These are phyloP conservation scores for Actinernus sp. DNA, from an alignment of 92 coral and sea anemone genomes.

Conservation along the genomic window DNA sequence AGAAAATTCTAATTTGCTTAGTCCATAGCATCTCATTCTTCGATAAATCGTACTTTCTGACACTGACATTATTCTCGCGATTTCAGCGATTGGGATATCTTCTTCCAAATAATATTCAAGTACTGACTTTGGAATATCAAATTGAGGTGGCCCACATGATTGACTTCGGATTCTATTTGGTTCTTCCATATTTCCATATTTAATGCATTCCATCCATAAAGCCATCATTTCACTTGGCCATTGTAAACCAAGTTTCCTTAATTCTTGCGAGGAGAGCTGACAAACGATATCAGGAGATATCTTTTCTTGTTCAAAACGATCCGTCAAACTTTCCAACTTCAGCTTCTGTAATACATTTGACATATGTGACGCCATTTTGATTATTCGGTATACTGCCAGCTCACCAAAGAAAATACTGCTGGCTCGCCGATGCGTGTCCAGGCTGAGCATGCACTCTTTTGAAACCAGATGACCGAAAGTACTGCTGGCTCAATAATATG, in stretches of 20 bases:
- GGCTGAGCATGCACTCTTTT: too few relatives aligned
- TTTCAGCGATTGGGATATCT: slow-evolving; percentile 54
- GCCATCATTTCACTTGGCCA: slow-evolving; percentile 61
- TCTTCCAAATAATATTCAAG: slow-evolving; percentile 50
- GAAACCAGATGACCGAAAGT: too few relatives aligned
- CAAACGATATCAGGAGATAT: slow-evolving; percentile 65
- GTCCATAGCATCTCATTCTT: slow-evolving; percentile 64
- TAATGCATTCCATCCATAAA: too few relatives aligned
- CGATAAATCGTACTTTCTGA: slow-evolving; percentile 72
- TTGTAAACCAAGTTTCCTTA: slow-evolving; percentile 49
- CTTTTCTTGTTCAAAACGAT: slow-evolving; percentile 31
- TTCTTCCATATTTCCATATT: too few relatives aligned
- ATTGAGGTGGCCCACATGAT: slow-evolving; percentile 58
- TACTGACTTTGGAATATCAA: slow-evolving; percentile 60
- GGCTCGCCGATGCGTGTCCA: too few relatives aligned
- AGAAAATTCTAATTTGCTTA: slow-evolving; percentile 50
- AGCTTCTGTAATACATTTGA: slow-evolving; percentile 35
- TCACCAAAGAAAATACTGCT: slow-evolving; percentile 53
- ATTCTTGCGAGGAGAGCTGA: slow-evolving; percentile 45
- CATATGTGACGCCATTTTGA: too few relatives aligned
- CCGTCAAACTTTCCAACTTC: slow-evolving; percentile 9
- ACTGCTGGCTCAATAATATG: too few relatives aligned
- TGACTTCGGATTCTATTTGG: slow-evolving; percentile 4
- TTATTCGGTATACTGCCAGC: too few relatives aligned
- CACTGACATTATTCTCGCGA: slow-evolving; percentile 49